Evolutionary conservation across 2,113 vertebrate species (phyloP), one percentile per base, ranked within the genome.

Genomic region (Sphaerodactylus townsendi): DNA sequence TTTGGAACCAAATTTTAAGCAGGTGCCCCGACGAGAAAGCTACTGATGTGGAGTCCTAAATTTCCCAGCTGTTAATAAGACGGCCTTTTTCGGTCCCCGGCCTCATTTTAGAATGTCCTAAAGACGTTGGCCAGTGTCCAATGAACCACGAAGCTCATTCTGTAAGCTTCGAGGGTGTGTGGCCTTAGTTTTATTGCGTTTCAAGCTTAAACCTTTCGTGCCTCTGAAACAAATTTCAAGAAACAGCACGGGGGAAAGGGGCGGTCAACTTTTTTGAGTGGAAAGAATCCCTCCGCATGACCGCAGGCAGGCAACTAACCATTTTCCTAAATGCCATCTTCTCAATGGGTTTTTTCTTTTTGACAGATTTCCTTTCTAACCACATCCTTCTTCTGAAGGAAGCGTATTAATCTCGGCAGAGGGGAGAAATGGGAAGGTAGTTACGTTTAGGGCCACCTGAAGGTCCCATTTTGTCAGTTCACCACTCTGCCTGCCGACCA

Each of bases 1-100:
- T 21, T 91, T 86, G 89, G 92, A 91, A 91, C 91, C 86, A 79
- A 90, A 85, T 82, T 87, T 90, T 92, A 92, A 87, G 90, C 77
- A n/a, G 30, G 77, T 77, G 77, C 90, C 85, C 79, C 90, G 86
- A 85, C 46, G 4, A 84, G 46, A 64, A 89, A 77, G 72, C 81
- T 88, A 89, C 92, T 93, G 48, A 87, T 84, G 85, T 83, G 82
- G 48, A 59, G 86, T 15, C 78, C 81, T 75, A 83, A 88, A 90
- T 90, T 93, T 88, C 82, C 53, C 74, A 91, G 72, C n/a, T 79
- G 82, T 76, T 83, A 37, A 6, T 19, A 13, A 41, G 11, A 14
- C 2, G 13, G 19, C 10, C 41, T 21, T 33, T 44, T n/a, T 11
- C 10, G 11, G 10, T 50, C 13, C 11, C 48, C 62, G 82, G 56